phyloP scores from a whole-genome alignment of 2,113 vertebrate species.

The Cepphus grylle region DNA sequence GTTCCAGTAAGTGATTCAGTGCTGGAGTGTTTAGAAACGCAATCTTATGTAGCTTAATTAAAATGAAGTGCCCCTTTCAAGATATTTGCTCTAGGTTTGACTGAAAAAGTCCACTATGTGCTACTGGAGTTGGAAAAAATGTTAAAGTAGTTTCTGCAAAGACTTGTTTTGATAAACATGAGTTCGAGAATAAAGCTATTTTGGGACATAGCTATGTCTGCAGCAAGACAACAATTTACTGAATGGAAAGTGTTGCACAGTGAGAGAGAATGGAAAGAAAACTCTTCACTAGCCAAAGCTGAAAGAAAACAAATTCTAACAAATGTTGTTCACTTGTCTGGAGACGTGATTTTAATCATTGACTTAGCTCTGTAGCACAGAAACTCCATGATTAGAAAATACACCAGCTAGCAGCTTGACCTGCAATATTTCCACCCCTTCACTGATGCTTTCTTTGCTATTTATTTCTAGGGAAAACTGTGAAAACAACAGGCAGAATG shows the following conservation, averaged over 20 bases:
- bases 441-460: background rate
- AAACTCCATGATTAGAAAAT: slow-evolving; percentile 11
- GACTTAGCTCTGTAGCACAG: background rate
- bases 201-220: slow-evolving; percentile 37
- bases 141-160: slow-evolving; percentile 55
- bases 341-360: slow-evolving; percentile 22
- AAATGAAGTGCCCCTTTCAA: slow-evolving; percentile 58
- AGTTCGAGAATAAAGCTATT: slow-evolving; percentile 53
- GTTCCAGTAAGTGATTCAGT: slow-evolving; percentile 58
- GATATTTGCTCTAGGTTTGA: slow-evolving; percentile 53
- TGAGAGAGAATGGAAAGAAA: slow-evolving; percentile 59
- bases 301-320: slow-evolving; percentile 29
- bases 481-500: background rate
- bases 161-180: slow-evolving; percentile 63
- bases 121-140: slow-evolving; percentile 41
- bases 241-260: slow-evolving; percentile 60
- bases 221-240: slow-evolving; percentile 54
- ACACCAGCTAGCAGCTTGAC: background rate
- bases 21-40: slow-evolving; percentile 50
- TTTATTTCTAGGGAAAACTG: background rate
- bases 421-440: background rate
- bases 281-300: slow-evolving; percentile 42
- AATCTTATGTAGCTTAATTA: slow-evolving; percentile 64
- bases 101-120: slow-evolving; percentile 64
- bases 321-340: slow-evolving; percentile 48